Base-by-base conservation (phyloP, 2,797 vertebrate genomes). In the Esox lucius region DNA sequence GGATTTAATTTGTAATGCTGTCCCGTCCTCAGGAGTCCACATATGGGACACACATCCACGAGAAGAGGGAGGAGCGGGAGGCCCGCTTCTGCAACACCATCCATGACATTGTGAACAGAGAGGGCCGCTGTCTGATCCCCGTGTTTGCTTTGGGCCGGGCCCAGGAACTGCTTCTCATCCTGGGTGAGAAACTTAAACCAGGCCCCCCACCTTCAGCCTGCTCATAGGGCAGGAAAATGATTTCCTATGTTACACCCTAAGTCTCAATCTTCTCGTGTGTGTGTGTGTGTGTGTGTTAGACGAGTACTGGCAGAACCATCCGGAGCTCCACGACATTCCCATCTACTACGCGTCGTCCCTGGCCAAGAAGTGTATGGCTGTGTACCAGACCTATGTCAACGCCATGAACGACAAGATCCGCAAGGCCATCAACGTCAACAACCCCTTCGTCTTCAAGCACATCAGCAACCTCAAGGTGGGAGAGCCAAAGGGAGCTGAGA, bases 331-430 rank as follows among this genome's bases (percentile, higher is more conserved):
- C 0, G 96, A 97, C 80, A 97, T 97, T 68, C 96, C 96, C 26
- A 98, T 99, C 85, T 98, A 98, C 83, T 99, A 99, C 0, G 97
- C 97, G 0, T 99, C 97, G 0, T 99, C 97, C 8, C 84, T 99
- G 94, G 97, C 98, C 28, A 99, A 98, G 91, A 99, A 99, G 80
- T 98, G 96, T 81, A 98, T 99, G 97, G 96, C 98, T 0, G 97
- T 99, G 68, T 98, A 99, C 82, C 98, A 99, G 93, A 99, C 98
- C 0, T 98, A 99, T 0, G 96, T 98, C 76, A 97, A 99, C 0
- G 97, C 96, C 75, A 99, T 98, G 96, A 99, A 99, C 1, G 98
- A 99, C 91, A 99, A 99, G 88, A 99, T 99, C 86, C 97, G 96
- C 88, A 99, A 99, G 76, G 97, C 98, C 81, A 98, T 99, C 85